These are phyloP conservation scores for Callochromis pleurospilus DNA, from an alignment of 2,113 vertebrate genomes.

Conservation along the genomic window DNA sequence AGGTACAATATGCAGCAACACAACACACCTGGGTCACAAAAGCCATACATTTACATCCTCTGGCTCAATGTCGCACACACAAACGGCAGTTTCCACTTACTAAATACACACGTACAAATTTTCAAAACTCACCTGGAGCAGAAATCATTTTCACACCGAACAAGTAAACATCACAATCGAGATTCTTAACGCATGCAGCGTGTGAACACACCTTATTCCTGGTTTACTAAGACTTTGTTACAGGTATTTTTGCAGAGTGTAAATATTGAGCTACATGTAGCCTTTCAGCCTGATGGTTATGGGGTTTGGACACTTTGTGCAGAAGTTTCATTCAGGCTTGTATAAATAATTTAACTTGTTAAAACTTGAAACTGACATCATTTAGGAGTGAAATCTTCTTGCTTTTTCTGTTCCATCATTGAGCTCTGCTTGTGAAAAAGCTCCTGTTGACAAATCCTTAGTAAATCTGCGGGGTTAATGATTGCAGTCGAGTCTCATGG, in stretches of 20 bases:
- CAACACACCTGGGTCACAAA: conserved; percentile 24
- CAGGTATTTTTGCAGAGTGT: conserved; percentile 19
- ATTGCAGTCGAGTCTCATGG: conserved; percentile 21
- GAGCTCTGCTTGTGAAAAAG: conserved; percentile 8
- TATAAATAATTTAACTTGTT: neutral
- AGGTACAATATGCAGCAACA: conserved; percentile 16
- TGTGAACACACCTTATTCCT: conserved; percentile 35
- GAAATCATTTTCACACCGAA: conserved; percentile 48
- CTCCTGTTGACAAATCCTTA: conserved; percentile 32
- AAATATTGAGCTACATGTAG: neutral
- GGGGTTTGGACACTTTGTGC: neutral
- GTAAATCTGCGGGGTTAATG: conserved; percentile 7
- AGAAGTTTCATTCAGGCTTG: neutral
- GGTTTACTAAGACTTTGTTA: conserved; percentile 36
- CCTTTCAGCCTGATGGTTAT: neutral
- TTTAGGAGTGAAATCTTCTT: neutral
- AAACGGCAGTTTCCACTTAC: conserved; percentile 41
- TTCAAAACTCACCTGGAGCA: conserved; percentile 32
- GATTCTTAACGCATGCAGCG: conserved; percentile 55
- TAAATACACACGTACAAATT: conserved; percentile 24
- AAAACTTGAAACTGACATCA: conserved; percentile 35
- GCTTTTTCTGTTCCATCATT: neutral
- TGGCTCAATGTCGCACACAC: conserved; percentile 6
- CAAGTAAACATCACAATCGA: conserved; percentile 48
- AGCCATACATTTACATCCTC: conserved; percentile 35